A percentile compares a stretch with the other conserved stretches of the same genome.
Evolutionary conservation across 2,113 vertebrate species (phyloP).

Genomic region (Anthoscopus minutus): DNA sequence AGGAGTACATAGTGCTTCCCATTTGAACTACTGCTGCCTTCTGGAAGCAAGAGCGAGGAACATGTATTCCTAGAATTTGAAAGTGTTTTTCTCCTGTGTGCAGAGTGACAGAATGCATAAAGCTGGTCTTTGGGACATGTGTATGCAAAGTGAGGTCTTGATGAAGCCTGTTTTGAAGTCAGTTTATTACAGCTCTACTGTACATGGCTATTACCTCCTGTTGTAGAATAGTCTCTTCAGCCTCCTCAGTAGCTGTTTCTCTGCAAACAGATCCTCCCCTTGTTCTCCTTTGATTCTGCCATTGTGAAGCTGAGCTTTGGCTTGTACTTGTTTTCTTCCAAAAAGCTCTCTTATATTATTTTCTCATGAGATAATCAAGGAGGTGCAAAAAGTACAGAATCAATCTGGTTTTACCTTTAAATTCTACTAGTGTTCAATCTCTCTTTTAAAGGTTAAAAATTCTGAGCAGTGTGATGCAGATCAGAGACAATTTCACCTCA

Average conservation of each 20-base stretch:
- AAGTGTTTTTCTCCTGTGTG: not conserved
- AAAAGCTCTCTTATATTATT: not conserved
- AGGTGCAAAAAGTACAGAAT: not conserved
- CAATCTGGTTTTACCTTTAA: not conserved
- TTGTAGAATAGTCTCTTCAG: not conserved
- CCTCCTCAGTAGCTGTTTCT: not conserved
- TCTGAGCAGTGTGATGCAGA: not conserved
- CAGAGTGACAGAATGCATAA: conserved; percentile 25
- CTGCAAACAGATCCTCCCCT: not conserved
- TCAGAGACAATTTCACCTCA: not conserved
- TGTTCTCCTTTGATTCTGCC: not conserved
- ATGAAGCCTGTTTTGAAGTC: not conserved
- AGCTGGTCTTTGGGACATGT: not conserved
- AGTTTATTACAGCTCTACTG: not conserved
- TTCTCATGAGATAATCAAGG: not conserved
- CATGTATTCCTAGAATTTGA: not conserved
- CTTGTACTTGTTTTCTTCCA: not conserved
- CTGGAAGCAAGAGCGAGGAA: not conserved
- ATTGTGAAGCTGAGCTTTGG: not conserved
- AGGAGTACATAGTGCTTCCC: not conserved
- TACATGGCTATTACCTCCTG: not conserved
- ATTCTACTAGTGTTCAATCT: not conserved
- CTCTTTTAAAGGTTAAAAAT: not conserved
- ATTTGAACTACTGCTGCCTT: not conserved
- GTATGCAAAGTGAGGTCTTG: not conserved